Conservation (phyloP, 2,797 vertebrate species). For the Danio jaintianensis region DNA sequence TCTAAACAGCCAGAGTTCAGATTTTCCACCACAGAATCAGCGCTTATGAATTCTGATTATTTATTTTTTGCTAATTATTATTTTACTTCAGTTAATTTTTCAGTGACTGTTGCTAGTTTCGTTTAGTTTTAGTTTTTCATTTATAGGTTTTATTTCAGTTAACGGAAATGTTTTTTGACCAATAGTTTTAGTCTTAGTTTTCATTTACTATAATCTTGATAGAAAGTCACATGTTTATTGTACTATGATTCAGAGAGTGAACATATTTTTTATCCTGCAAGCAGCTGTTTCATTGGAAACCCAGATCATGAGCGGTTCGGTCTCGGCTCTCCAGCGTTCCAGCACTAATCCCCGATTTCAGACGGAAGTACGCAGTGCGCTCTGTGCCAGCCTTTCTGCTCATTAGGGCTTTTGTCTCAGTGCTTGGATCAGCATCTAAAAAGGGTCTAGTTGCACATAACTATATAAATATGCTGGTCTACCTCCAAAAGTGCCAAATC, state of each 20-base stretch:
- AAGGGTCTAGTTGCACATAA: constrained; percentile 1
- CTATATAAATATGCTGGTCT: not conserved
- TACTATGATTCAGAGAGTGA: constrained; percentile 3
- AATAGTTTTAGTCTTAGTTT: too few species aligned
- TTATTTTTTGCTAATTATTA: too few species aligned
- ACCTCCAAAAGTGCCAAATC: not conserved
- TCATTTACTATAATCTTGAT: too few species aligned
- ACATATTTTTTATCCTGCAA: not conserved
- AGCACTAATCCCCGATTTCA: not conserved
- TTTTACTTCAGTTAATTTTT: too few species aligned
- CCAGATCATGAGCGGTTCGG: not conserved
- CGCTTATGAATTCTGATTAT: too few species aligned
- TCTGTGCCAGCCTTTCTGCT: constrained; percentile 16
- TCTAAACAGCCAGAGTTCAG: too few species aligned
- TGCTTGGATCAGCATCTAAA: constrained; percentile 4
- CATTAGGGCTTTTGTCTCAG: constrained; percentile 12
- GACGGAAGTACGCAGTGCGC: not conserved
- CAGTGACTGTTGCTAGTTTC: too few species aligned
- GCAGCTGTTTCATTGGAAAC: not conserved
- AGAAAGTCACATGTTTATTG: not conserved
- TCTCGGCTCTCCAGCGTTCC: not conserved
- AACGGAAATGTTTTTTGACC: too few species aligned
- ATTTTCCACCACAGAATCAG: too few species aligned
- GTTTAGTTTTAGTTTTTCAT: too few species aligned
- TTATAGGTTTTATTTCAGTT: too few species aligned